Percentiles rank a stretch among this genome's conserved stretches.
These are phyloP conservation scores for Eolophus roseicapilla DNA, from an alignment of 2,113 vertebrate species.

Conservation along the genomic window DNA sequence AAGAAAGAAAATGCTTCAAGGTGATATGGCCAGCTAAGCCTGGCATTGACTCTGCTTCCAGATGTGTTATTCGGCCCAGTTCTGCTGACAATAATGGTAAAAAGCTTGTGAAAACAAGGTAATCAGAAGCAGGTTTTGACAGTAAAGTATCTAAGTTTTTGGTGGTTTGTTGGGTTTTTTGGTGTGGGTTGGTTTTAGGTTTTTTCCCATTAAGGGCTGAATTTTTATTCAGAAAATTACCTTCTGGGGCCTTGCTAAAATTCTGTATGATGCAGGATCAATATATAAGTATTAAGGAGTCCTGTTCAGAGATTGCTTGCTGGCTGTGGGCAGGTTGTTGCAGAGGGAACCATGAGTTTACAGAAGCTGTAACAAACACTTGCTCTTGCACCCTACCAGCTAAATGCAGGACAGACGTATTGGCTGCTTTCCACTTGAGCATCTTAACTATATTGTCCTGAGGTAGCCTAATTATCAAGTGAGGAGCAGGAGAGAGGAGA, in stretches of 20 bases:
- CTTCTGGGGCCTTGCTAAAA: not conserved
- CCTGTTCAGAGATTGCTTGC: not conserved
- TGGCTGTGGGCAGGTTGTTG: not conserved
- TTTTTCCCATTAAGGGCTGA: not conserved
- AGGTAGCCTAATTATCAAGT: not conserved
- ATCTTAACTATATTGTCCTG: not conserved
- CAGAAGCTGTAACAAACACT: not conserved
- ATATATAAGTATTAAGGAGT: not conserved
- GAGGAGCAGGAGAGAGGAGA: not conserved
- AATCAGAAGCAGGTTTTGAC: not conserved
- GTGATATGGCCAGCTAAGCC: not conserved
- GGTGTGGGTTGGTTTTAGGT: no score
- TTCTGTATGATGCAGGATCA: not conserved
- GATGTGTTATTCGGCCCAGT: not conserved
- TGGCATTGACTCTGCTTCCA: not conserved
- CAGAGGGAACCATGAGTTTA: not conserved
- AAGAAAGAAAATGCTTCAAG: not conserved
- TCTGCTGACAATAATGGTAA: not conserved
- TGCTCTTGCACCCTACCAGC: not conserved
- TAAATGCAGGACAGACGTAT: not conserved
- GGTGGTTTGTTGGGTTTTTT: not conserved
- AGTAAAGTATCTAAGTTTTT: not conserved
- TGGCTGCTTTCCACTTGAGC: not conserved
- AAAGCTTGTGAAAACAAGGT: not conserved
- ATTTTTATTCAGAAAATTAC: not conserved